Evolutionary conservation across 1,140 invertebrate species (phyloP).

Genomic region (Lepidurus arcticus): DNA sequence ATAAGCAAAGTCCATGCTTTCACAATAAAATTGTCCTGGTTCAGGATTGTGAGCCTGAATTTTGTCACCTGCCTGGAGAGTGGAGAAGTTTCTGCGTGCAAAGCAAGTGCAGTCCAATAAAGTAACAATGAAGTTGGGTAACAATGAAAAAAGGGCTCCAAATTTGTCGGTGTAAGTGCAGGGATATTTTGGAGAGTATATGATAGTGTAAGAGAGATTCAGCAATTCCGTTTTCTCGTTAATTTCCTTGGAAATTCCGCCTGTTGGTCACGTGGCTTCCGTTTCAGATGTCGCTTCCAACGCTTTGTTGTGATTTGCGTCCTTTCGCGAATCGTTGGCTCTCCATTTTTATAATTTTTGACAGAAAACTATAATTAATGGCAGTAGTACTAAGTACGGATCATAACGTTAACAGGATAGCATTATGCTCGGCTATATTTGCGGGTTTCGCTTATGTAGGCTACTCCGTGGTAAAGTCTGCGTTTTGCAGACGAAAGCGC

Average conservation of each 20-base stretch:
- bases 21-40: no score
- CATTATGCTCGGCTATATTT: conserved; percentile 51
- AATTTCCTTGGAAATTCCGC: neutral
- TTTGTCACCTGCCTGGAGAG: no score
- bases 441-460: conserved; percentile 53
- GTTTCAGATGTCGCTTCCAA: neutral
- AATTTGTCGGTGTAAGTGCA: no score
- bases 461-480: conserved; percentile 50
- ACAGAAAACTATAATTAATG: neutral
- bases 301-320: neutral
- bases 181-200: no score
- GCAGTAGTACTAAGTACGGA: conserved; percentile 28
- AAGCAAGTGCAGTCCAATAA: no score
- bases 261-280: neutral
- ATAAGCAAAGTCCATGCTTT: no score
- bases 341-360: no score
- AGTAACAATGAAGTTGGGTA: no score
- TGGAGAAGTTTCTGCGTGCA: no score
- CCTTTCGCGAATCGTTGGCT: no score
- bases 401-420: conserved; percentile 41
- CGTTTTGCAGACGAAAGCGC: conserved; percentile 46
- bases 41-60: no score
- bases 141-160: no score
- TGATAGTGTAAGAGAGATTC: neutral
- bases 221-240: neutral